Evolutionary conservation across 2,113 vertebrate genomes (phyloP).

Genomic region (Mus musculus): GRCm39 chr5:45917501-45918000

Average conservation of each 20-base stretch:
- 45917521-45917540: not conserved
- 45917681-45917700: slow-evolving; percentile 1
- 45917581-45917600: not conserved
- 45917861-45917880: not conserved
- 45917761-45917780: not conserved
- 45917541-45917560: not conserved
- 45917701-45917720: not conserved
- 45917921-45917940: not conserved
- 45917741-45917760: not conserved
- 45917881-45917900: not conserved
- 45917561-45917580: not conserved
- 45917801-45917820: not conserved
- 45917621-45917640: not conserved
- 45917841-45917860: not conserved
- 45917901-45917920: not conserved
- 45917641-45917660: not conserved
- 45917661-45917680: not conserved
- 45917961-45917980: not conserved
- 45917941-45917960: not conserved
- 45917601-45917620: not conserved
- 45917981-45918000: not conserved
- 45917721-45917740: not conserved
- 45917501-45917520: not conserved
- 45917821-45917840: not conserved
- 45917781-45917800: not conserved